These are phyloP conservation scores for Heteropelma amictum DNA, from an alignment of 2,888 invertebrate genomes.

Conservation along the genomic window DNA sequence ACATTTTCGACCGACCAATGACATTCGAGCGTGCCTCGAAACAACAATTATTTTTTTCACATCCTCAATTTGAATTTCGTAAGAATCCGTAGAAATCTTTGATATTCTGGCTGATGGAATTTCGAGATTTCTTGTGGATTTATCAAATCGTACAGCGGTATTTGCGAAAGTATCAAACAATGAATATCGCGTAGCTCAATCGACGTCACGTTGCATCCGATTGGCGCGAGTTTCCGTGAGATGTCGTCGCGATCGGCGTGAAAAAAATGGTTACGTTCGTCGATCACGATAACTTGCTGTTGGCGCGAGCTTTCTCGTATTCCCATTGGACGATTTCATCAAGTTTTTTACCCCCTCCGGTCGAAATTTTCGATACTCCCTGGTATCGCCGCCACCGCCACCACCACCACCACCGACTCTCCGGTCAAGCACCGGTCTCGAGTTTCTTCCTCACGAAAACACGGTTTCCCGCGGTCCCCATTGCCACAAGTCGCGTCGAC, in stretches of 20 bases:
- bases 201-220: not conserved
- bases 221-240: not conserved
- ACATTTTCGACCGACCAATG: conserved; percentile 5
- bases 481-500: conserved; percentile 67
- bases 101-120: not conserved
- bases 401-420: conserved; percentile 58
- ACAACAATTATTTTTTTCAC: not conserved
- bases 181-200: not conserved
- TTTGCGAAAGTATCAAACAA: not conserved
- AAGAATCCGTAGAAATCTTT: not conserved
- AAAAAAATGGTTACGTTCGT: not conserved
- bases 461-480: conserved; percentile 68
- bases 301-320: not conserved
- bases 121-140: not conserved
- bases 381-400: conserved; percentile 62
- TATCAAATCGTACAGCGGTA: no score
- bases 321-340: conserved; percentile 36
- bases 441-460: conserved; percentile 69
- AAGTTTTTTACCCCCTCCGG: conserved; percentile 53
- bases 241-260: not conserved
- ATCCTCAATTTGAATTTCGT: not conserved
- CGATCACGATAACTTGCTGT: not conserved
- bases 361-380: conserved; percentile 65
- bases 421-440: conserved; percentile 70
- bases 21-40: not conserved